Conservation (phyloP, 2,113 vertebrate genomes). For the Promerops cafer region DNA sequence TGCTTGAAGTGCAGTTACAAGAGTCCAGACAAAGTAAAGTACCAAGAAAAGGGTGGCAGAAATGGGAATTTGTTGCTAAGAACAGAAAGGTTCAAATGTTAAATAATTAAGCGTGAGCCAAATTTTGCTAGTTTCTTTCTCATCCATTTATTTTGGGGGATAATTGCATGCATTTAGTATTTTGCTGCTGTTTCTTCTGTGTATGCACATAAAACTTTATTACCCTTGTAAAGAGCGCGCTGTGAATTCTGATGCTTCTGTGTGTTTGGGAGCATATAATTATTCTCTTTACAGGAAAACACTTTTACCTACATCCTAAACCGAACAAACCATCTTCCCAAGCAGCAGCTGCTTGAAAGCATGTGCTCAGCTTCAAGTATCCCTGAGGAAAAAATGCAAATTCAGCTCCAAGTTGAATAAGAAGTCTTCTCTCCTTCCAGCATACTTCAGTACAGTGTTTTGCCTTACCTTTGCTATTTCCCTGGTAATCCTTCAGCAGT, state of each 20-base stretch:
- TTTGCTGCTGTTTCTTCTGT: conserved; percentile 59
- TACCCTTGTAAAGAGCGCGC: conserved; percentile 77
- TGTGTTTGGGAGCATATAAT: conserved; percentile 64
- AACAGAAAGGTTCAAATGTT: conserved; percentile 65
- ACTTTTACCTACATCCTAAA: conserved; percentile 55
- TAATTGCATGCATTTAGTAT: conserved; percentile 70
- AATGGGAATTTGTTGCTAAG: conserved; percentile 58
- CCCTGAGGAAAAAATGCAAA: neutral
- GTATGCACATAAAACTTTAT: conserved; percentile 82
- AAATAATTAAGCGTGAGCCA: conserved; percentile 66
- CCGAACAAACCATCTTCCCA: conserved; percentile 15
- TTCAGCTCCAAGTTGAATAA: neutral
- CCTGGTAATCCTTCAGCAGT: neutral
- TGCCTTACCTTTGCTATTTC: neutral
- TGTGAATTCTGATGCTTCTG: conserved; percentile 82
- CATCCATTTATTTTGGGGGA: conserved; percentile 65
- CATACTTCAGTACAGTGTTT: neutral
- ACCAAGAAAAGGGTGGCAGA: conserved; percentile 62
- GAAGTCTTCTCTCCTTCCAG: neutral
- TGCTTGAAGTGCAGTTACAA: conserved; percentile 25
- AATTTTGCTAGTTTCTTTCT: conserved; percentile 63
- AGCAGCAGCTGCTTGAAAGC: neutral
- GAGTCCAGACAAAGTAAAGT: conserved; percentile 58
- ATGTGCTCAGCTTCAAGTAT: neutral
- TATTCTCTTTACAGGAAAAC: conserved; percentile 49